A percentile compares a stretch with the other conserved stretches of the same genome.
These are phyloP conservation scores for Fragum sueziense DNA, from an alignment of 2,888 invertebrate species.

Conservation along the genomic window DNA sequence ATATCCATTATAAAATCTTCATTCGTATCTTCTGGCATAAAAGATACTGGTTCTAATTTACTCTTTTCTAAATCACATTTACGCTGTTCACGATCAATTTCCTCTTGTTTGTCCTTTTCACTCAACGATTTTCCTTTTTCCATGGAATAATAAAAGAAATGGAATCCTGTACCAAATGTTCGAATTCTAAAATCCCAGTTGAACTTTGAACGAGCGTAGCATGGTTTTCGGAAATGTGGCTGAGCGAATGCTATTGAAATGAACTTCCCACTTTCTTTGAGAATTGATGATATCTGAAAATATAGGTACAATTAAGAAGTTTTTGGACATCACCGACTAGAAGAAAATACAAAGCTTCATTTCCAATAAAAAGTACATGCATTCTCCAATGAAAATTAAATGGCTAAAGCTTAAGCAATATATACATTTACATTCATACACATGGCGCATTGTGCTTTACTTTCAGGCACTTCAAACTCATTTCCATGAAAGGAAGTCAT, in stretches of 20 bases:
- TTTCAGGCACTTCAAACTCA: too few species aligned
- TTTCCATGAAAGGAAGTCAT: too few species aligned
- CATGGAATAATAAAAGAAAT: conserved; percentile 60
- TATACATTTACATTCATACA: too few species aligned
- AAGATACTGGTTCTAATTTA: background rate
- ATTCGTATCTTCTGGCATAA: background rate
- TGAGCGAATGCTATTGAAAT: conserved; percentile 62
- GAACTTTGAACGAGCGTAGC: conserved; percentile 52
- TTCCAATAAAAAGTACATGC: too few species aligned
- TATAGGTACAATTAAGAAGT: background rate
- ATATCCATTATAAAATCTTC: conserved; percentile 25
- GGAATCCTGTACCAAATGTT: conserved; percentile 54
- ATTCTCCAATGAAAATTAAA: background rate
- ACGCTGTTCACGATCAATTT: conserved; percentile 26
- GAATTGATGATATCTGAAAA: conserved; percentile 45
- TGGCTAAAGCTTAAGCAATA: background rate
- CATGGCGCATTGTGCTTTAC: too few species aligned
- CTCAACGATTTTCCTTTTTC: conserved; percentile 48
- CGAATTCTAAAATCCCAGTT: conserved; percentile 48
- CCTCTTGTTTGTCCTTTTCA: conserved; percentile 47
- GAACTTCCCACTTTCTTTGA: conserved; percentile 56
- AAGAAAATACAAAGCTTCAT: too few species aligned
- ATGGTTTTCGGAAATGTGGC: conserved; percentile 56
- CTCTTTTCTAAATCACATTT: background rate
- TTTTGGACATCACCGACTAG: too few species aligned